phyloP scores from a whole-genome alignment of 2,888 invertebrate species.

The Nymphalis polychloros region DNA sequence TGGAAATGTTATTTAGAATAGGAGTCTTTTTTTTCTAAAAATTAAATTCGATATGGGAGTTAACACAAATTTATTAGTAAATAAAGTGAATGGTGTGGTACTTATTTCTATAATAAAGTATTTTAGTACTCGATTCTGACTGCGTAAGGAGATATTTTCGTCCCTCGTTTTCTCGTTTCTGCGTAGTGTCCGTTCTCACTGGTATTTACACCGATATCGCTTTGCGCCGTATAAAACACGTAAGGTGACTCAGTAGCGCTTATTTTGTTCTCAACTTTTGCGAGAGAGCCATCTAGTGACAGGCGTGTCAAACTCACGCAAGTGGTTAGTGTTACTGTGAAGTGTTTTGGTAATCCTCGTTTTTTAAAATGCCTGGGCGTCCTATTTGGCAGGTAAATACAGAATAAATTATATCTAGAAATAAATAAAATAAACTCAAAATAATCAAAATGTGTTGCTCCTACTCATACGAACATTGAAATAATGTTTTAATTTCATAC shows the following conservation, averaged over 20 bases:
- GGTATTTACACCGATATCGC: conserved; percentile 68
- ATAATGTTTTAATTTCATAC: not conserved
- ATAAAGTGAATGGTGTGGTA: conserved; percentile 21
- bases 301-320: conserved; percentile 58
- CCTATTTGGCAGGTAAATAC: conserved; percentile 86
- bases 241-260: conserved; percentile 73
- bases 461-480: not conserved
- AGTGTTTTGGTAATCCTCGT: conserved; percentile 53
- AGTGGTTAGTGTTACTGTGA: conserved; percentile 58
- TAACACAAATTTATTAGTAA: not conserved
- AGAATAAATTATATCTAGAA: not conserved
- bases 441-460: not conserved
- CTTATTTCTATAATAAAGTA: conserved; percentile 49
- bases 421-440: not conserved
- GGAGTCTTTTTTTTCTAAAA: not conserved
- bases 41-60: not conserved
- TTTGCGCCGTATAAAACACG: conserved; percentile 78
- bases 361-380: conserved; percentile 86
- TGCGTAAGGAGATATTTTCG: conserved; percentile 74
- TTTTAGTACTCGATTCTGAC: conserved; percentile 53
- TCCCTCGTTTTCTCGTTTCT: conserved; percentile 66
- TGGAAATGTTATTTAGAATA: not conserved
- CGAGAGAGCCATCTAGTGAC: conserved; percentile 79
- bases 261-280: conserved; percentile 78
- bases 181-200: conserved; percentile 73